Percentiles rank a stretch among this genome's conserved stretches.
phyloP scores from a whole-genome alignment of 2,113 vertebrate genomes.

The Cettia cetti region DNA sequence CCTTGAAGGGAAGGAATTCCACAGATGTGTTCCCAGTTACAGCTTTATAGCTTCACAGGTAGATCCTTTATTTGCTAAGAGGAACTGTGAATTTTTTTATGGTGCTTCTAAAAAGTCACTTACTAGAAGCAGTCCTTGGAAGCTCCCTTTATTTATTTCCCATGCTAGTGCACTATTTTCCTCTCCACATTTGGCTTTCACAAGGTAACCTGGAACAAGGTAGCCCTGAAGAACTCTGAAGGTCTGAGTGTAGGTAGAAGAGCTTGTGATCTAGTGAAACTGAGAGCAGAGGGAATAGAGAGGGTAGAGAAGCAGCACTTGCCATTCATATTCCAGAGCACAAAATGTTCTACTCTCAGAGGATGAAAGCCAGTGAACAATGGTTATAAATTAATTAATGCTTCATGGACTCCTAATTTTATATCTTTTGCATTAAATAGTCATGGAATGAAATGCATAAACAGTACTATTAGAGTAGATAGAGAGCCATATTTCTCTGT shows the following conservation, averaged over 20 bases:
- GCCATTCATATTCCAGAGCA: slow-evolving; percentile 3
- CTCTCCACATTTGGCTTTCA: background rate
- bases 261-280: background rate
- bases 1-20: background rate
- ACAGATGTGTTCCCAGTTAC: background rate
- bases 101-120: background rate
- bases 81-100: background rate
- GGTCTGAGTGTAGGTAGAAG: background rate
- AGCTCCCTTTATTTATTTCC: background rate
- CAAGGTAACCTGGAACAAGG: background rate
- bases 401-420: slow-evolving; percentile 41
- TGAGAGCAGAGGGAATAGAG: background rate
- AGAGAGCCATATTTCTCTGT: slow-evolving; percentile 21
- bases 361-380: slow-evolving; percentile 16
- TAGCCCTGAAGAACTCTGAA: background rate
- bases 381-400: slow-evolving; percentile 50
- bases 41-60: background rate
- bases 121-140: background rate
- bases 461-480: slow-evolving; percentile 17
- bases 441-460: slow-evolving; percentile 43
- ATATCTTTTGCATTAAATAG: slow-evolving; percentile 43
- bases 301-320: background rate
- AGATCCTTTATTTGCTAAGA: background rate
- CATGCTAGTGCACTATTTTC: background rate
- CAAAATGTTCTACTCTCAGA: background rate